Percentiles rank a stretch among this genome's conserved stretches.
phyloP scores from a whole-genome alignment of 2,113 vertebrate species.

The Gallinago jamesoni region DNA sequence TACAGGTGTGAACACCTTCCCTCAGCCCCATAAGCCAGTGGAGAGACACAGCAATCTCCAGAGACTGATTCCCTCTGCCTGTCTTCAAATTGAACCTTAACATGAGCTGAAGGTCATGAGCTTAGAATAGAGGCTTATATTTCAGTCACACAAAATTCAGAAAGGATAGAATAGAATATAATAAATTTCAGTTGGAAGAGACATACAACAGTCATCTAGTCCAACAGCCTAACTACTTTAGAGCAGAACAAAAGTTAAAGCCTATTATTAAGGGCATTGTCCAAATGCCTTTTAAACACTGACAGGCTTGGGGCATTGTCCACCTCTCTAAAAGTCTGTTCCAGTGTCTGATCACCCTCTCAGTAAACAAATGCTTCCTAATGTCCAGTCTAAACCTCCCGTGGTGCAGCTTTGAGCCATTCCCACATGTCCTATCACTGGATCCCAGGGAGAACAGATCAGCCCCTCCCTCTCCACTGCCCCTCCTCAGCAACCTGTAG shows the following conservation, averaged over 20 bases:
- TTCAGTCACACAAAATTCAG: neutral
- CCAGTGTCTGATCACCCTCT: neutral
- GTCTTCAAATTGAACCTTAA: neutral
- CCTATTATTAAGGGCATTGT: neutral
- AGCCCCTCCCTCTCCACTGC: neutral
- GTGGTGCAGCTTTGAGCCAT: neutral
- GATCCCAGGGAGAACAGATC: neutral
- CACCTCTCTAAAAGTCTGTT: neutral
- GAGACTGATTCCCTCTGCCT: neutral
- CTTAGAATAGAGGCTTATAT: neutral
- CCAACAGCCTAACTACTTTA: neutral
- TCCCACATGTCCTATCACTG: neutral
- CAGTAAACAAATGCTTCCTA: neutral
- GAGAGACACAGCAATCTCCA: neutral
- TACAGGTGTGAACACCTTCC: neutral
- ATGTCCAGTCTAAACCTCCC: neutral
- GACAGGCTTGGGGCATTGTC: neutral
- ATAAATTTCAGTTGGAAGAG: neutral
- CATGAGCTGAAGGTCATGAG: neutral
- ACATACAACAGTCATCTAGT: neutral
- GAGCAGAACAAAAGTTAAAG: neutral
- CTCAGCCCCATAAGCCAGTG: neutral
- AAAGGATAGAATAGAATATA: neutral
- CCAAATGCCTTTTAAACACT: neutral
- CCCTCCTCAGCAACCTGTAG: neutral